Evolutionary conservation across 2,888 invertebrate genomes (phyloP).

Genomic region (Ptychoptera albimana): DNA sequence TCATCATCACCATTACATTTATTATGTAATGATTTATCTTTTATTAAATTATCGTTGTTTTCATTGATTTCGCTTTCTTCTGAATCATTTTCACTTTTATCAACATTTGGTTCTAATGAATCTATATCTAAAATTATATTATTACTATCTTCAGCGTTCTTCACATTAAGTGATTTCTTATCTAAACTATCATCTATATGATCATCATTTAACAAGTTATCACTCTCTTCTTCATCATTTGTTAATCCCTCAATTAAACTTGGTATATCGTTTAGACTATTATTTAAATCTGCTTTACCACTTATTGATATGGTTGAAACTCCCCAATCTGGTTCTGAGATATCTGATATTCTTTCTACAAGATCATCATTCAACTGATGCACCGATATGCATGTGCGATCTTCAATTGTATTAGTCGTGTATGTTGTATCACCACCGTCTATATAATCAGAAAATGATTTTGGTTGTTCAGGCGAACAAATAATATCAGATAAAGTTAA

Average conservation of each 20-base stretch:
- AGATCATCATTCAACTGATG: slow-evolving; percentile 1
- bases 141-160: not conserved
- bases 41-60: no score
- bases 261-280: slow-evolving; percentile 12
- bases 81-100: no score
- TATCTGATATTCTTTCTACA: slow-evolving; percentile 14
- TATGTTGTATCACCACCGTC: slow-evolving; percentile 12
- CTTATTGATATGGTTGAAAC: slow-evolving; percentile 9
- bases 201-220: slow-evolving; percentile 3
- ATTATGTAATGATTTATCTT: no score
- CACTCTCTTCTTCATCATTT: no score
- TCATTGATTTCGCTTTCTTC: no score
- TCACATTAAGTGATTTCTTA: not conserved
- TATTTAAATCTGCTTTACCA: slow-evolving; percentile 6
- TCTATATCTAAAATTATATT: no score
- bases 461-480: slow-evolving; percentile 14
- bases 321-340: slow-evolving; percentile 14
- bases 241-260: slow-evolving; percentile 6
- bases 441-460: slow-evolving; percentile 14
- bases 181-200: slow-evolving; percentile 6
- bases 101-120: no score
- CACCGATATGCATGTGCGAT: slow-evolving; percentile 13
- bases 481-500: not conserved
- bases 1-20: not conserved
- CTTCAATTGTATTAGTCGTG: slow-evolving; percentile 13